Evolutionary conservation across 1,140 invertebrate genomes (phyloP).

Genomic region (Temnothorax curvispinosus): DNA sequence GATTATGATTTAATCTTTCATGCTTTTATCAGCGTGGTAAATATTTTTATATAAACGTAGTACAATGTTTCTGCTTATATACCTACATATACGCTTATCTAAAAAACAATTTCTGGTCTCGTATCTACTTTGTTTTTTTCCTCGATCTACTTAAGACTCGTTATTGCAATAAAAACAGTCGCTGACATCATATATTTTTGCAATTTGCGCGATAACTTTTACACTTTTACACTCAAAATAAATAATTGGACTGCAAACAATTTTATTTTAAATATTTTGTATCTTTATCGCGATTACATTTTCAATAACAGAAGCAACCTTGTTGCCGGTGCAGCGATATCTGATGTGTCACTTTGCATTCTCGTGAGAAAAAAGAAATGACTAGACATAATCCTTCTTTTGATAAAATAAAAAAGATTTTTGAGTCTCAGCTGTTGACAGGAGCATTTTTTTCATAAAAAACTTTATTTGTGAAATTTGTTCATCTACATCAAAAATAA

Average conservation of each 20-base stretch:
- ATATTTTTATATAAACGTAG: neutral
- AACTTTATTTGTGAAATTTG: neutral
- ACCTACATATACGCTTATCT: slow-evolving; percentile 23
- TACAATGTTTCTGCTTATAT: neutral
- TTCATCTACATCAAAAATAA: neutral
- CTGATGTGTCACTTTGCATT: neutral
- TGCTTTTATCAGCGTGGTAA: neutral
- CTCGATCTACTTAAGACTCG: neutral
- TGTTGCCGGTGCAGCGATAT: neutral
- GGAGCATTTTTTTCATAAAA: neutral
- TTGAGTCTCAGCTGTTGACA: neutral
- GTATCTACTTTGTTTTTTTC: slow-evolving; percentile 10
- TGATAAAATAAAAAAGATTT: slow-evolving; percentile 15
- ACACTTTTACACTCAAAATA: slow-evolving; percentile 2
- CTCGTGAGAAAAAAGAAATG: neutral
- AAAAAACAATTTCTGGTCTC: slow-evolving; percentile 27
- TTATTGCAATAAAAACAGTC: neutral
- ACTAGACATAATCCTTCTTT: neutral
- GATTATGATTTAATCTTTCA: neutral
- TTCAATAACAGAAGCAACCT: neutral
- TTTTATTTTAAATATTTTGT: slow-evolving; percentile 26
- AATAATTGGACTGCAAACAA: slow-evolving; percentile 20
- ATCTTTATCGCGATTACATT: neutral
- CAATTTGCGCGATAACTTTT: neutral
- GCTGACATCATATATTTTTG: slow-evolving; percentile 18